These are phyloP conservation scores for Reticulitermes speratus DNA, from an alignment of 1,140 invertebrate species.

Conservation along the genomic window DNA sequence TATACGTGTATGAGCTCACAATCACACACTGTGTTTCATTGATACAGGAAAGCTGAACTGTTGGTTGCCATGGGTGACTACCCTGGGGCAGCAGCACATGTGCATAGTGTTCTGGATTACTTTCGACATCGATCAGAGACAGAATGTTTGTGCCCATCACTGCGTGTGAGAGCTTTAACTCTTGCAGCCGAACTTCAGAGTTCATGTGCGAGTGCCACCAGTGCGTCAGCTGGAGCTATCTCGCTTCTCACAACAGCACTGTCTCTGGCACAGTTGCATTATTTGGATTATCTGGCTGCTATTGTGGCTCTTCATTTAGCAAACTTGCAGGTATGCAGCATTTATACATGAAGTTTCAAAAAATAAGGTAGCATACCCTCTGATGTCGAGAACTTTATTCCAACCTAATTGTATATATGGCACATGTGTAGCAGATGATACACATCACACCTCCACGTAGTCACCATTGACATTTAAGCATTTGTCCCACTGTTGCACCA, in stretches of 20 bases:
- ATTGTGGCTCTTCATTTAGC: constrained; percentile 77
- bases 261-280: constrained; percentile 65
- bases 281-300: constrained; percentile 72
- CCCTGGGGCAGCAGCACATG: constrained; percentile 56
- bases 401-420: no score
- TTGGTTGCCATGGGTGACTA: constrained; percentile 67
- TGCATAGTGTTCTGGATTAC: constrained; percentile 58
- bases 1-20: no score
- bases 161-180: constrained; percentile 67
- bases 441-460: no score
- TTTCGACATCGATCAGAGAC: constrained; percentile 48
- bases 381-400: no score
- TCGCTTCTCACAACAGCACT: constrained; percentile 68
- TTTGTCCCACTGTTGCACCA: no score
- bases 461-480: no score
- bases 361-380: no score
- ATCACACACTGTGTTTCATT: neutral
- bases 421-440: no score
- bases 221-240: constrained; percentile 54
- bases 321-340: constrained; percentile 56
- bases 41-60: constrained; percentile 63
- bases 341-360: no score
- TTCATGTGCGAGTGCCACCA: constrained; percentile 50
- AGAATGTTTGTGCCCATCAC: constrained; percentile 54
- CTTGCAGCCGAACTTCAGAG: constrained; percentile 69